These are phyloP conservation scores for Anguilla rostrata DNA, from an alignment of 2,113 vertebrate species.

Conservation along the genomic window DNA sequence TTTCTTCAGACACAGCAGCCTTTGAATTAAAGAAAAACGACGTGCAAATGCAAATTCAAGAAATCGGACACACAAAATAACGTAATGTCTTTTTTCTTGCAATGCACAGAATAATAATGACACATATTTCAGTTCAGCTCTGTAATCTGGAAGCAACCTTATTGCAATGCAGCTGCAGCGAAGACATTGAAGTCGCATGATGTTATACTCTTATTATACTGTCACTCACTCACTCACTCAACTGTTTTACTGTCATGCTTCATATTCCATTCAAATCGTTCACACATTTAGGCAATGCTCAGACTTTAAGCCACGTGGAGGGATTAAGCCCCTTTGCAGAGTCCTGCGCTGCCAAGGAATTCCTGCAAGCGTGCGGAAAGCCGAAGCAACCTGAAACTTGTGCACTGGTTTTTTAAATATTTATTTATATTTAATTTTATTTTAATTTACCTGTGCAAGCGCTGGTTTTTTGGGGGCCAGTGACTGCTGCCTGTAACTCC, in stretches of 20 bases:
- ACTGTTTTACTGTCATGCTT: conserved; percentile 23
- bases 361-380: not conserved
- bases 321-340: conserved; percentile 14
- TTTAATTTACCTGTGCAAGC: conserved; percentile 74
- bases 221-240: conserved; percentile 2
- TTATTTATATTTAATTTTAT: conserved; percentile 21
- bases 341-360: conserved; percentile 4
- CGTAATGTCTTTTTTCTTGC: not conserved
- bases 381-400: conserved; percentile 40
- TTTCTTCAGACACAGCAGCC: conserved; percentile 57
- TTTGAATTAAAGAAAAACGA: conserved; percentile 46
- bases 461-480: conserved; percentile 62
- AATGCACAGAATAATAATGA: not conserved
- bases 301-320: conserved; percentile 16
- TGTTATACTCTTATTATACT: not conserved
- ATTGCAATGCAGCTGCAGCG: not conserved
- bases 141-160: not conserved
- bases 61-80: not conserved
- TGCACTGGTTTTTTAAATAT: not conserved
- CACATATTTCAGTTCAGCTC: not conserved
- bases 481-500: conserved; percentile 70
- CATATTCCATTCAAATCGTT: conserved; percentile 25
- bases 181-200: conserved; percentile 15
- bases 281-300: conserved; percentile 30
- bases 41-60: conserved; percentile 2